A percentile compares a stretch with the other conserved stretches of the same genome.
Conservation (phyloP, 2,113 vertebrate genomes). For the Thunnus thynnus region DNA sequence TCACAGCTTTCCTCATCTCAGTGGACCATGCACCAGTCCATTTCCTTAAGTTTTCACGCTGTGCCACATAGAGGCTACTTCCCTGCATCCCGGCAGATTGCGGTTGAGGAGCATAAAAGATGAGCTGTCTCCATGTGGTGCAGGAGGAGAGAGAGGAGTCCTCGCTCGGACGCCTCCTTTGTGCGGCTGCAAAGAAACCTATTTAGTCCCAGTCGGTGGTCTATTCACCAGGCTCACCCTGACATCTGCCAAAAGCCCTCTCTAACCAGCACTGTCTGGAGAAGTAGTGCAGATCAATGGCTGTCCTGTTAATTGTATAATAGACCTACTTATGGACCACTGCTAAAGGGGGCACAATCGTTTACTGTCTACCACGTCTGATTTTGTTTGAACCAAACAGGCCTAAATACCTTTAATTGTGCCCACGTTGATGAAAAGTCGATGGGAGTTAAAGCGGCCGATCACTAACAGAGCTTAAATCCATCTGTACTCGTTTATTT, state of each 20-base stretch:
- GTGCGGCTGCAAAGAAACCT: conserved; percentile 82
- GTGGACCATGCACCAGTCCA: conserved; percentile 64
- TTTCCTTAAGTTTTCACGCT: conserved; percentile 72
- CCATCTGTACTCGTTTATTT: conserved; percentile 82
- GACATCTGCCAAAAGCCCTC: conserved; percentile 90
- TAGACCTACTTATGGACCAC: conserved; percentile 78
- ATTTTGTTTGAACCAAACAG: conserved; percentile 89
- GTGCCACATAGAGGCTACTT: conserved; percentile 64
- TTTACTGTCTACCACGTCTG: conserved; percentile 79
- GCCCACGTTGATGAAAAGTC: conserved; percentile 94
- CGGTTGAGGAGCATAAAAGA: conserved; percentile 64
- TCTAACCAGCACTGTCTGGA: conserved; percentile 76
- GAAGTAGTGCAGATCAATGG: conserved; percentile 74
- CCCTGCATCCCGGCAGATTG: conserved; percentile 67
- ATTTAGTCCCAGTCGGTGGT: conserved; percentile 83
- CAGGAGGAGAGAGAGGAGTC: conserved; percentile 73
- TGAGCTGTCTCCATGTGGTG: conserved; percentile 69
- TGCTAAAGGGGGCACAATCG: conserved; percentile 77
- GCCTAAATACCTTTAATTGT: conserved; percentile 94
- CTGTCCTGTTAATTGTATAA: conserved; percentile 82
- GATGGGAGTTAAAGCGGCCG: conserved; percentile 89
- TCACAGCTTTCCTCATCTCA: conserved; percentile 66
- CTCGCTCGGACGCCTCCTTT: conserved; percentile 90
- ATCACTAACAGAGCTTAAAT: conserved; percentile 83
- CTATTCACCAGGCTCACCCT: conserved; percentile 80